Percentiles rank a stretch among this genome's conserved stretches.
phyloP scores from a whole-genome alignment of 2,797 vertebrate species.

The Periophthalmus magnuspinnatus region DNA sequence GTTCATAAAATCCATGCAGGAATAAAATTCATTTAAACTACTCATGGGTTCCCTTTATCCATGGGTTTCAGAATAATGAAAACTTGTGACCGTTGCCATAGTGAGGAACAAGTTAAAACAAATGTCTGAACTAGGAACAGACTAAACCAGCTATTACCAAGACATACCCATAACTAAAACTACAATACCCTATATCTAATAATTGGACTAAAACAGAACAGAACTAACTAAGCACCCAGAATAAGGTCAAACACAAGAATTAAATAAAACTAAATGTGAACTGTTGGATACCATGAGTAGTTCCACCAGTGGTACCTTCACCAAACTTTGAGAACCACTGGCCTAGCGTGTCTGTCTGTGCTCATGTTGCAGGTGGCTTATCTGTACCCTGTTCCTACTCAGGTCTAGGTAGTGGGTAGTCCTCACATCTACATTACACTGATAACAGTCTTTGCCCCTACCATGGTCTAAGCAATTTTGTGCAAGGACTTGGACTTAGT shows the following conservation, averaged over 20 bases:
- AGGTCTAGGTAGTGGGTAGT: conserved; percentile 55
- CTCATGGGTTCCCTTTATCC: too few relatives aligned
- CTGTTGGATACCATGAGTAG: not conserved
- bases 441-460: conserved; percentile 68
- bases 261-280: not conserved
- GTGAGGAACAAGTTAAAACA: too few relatives aligned
- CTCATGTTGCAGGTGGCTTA: conserved; percentile 54
- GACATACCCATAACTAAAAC: not conserved
- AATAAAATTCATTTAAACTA: not conserved
- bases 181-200: not conserved
- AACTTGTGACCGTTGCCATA: too few relatives aligned
- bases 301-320: not conserved
- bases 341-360: conserved; percentile 36
- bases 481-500: conserved; percentile 39
- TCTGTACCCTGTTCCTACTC: conserved; percentile 53
- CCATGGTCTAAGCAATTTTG: conserved; percentile 52
- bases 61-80: too few relatives aligned
- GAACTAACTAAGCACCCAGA: not conserved
- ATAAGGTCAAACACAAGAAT: not conserved
- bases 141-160: not conserved
- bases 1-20: not conserved
- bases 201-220: not conserved
- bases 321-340: conserved; percentile 2
- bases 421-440: conserved; percentile 26
- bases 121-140: not conserved